These are phyloP conservation scores for Fragum sueziense DNA, from an alignment of 2,888 invertebrate genomes.

Conservation along the genomic window DNA sequence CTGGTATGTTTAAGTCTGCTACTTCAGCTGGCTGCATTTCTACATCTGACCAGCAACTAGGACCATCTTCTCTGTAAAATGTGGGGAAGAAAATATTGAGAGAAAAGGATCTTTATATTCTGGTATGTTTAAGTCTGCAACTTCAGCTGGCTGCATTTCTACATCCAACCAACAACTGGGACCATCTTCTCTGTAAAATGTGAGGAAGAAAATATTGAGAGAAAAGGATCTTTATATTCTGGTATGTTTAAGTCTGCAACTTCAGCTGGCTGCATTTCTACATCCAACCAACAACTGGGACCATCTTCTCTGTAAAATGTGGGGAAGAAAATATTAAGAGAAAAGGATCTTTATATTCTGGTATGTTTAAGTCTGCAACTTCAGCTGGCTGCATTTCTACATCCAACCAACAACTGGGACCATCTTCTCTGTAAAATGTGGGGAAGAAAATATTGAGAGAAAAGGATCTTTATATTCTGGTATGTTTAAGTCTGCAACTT, in stretches of 20 bases:
- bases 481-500: slow-evolving; percentile 85
- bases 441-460: no score
- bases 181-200: slow-evolving; percentile 54
- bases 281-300: slow-evolving; percentile 70
- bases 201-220: no score
- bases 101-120: no score
- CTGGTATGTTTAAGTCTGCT: slow-evolving; percentile 85
- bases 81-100: no score
- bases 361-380: slow-evolving; percentile 85
- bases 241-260: slow-evolving; percentile 85
- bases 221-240: no score
- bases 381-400: slow-evolving; percentile 86
- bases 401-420: slow-evolving; percentile 68
- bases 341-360: no score
- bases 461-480: slow-evolving; percentile 87
- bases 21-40: slow-evolving; percentile 86
- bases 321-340: no score
- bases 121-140: slow-evolving; percentile 85
- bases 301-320: slow-evolving; percentile 56
- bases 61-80: slow-evolving; percentile 54
- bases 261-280: slow-evolving; percentile 86
- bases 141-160: slow-evolving; percentile 86
- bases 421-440: slow-evolving; percentile 55
- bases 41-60: slow-evolving; percentile 73
- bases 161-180: slow-evolving; percentile 73